phyloP scores from a whole-genome alignment of 2,888 invertebrate species.

The Drosophila recens region DNA sequence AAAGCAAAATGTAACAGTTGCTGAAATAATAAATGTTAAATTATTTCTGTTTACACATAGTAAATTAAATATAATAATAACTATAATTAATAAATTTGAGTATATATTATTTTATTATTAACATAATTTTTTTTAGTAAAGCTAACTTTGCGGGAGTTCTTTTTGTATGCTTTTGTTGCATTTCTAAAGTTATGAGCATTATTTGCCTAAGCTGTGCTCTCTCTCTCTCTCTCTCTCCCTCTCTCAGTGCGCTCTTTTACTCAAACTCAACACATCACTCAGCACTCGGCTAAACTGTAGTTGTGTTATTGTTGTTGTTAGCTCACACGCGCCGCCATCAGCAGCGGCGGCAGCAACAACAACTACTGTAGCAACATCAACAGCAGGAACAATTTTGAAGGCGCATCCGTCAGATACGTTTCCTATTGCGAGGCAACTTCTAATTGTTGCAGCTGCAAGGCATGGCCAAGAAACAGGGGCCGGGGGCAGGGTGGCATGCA shows the following conservation, averaged over 20 bases:
- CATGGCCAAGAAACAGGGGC: not conserved
- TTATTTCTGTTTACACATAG: no score
- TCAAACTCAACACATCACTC: conserved; percentile 40
- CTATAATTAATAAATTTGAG: not conserved
- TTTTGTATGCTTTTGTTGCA: conserved; percentile 1
- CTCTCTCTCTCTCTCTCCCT: conserved; percentile 11
- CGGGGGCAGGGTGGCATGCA: conserved; percentile 47
- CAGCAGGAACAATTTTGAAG: conserved; percentile 35
- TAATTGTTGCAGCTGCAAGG: conserved; percentile 78
- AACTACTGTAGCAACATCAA: not conserved
- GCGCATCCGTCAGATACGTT: conserved; percentile 73
- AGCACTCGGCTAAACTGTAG: conserved; percentile 33
- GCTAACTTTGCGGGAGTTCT: conserved; percentile 1
- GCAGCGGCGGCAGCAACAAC: conserved; percentile 28
- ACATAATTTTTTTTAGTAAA: not conserved
- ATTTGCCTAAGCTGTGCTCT: conserved; percentile 8
- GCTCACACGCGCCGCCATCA: conserved; percentile 64
- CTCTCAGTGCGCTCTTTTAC: conserved; percentile 19
- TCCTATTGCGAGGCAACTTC: conserved; percentile 61
- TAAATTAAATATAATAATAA: not conserved
- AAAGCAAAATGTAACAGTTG: no score
- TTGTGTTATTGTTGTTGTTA: conserved; percentile 43
- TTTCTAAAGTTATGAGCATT: not conserved
- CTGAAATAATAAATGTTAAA: no score
- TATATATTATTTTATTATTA: not conserved